phyloP scores from a whole-genome alignment of 2,113 vertebrate species.

The Oryzias curvinotus region DNA sequence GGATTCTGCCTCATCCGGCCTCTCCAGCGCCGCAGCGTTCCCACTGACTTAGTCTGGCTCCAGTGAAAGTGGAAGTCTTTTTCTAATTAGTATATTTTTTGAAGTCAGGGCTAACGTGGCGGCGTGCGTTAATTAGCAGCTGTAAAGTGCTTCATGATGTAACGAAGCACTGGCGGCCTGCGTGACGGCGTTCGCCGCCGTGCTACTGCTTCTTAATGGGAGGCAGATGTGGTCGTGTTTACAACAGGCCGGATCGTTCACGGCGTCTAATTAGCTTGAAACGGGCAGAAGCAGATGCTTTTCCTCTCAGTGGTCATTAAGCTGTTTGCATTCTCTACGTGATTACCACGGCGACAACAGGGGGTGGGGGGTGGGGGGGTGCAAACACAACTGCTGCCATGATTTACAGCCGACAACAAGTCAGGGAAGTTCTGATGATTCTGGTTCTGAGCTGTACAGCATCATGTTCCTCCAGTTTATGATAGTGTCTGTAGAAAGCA shows the following conservation, averaged over 20 bases:
- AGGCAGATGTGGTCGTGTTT: constrained; percentile 91
- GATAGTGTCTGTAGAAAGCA: no score
- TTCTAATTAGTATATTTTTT: constrained; percentile 80
- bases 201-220: constrained; percentile 88
- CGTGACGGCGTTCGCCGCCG: constrained; percentile 25
- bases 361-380: no score
- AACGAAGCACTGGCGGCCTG: constrained; percentile 70
- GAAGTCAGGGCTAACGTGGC: constrained; percentile 64
- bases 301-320: constrained; percentile 32
- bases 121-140: constrained; percentile 75
- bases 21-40: no score
- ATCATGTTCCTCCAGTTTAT: no score
- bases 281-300: constrained; percentile 29
- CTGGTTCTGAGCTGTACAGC: no score
- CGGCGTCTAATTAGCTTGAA: constrained; percentile 77
- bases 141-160: constrained; percentile 79
- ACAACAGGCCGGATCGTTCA: constrained; percentile 76
- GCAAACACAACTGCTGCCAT: no score
- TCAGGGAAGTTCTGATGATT: no score
- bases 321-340: neutral
- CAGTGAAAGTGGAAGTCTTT: constrained; percentile 74
- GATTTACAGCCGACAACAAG: no score
- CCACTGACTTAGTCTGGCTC: constrained; percentile 29
- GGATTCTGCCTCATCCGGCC: no score
- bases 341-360: no score